phyloP scores from a whole-genome alignment of 2,113 vertebrate genomes.

The Sakesphorus luctuosus region DNA sequence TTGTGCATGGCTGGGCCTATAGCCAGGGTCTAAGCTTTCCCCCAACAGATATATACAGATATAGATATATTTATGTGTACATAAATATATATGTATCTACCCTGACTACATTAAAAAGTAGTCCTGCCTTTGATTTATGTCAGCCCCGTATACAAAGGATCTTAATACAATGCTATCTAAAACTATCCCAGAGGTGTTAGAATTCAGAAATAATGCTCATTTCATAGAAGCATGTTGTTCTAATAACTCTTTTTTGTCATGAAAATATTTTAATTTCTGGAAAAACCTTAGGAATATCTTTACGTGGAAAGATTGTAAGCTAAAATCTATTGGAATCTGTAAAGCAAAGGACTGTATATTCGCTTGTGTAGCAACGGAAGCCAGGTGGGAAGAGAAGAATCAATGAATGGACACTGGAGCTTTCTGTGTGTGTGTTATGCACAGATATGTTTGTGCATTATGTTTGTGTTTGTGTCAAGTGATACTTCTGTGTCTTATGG shows the following conservation, averaged over 20 bases:
- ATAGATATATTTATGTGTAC: neutral
- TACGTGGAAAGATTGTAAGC: neutral
- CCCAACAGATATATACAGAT: neutral
- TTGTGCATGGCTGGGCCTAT: too few species aligned
- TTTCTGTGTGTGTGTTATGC: neutral
- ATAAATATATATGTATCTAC: neutral
- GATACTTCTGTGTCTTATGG: neutral
- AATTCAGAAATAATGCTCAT: neutral
- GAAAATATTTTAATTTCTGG: neutral
- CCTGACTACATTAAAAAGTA: neutral
- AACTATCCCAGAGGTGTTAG: neutral
- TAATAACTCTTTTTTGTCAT: neutral
- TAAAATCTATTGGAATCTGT: neutral
- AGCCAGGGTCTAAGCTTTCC: too few species aligned
- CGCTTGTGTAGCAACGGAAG: neutral
- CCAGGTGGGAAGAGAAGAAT: neutral
- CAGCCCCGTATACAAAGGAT: neutral
- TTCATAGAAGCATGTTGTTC: neutral
- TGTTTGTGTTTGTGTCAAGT: neutral
- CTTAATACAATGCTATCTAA: neutral
- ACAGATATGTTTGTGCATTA: neutral
- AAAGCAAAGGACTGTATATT: neutral
- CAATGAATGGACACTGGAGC: fast-evolving
- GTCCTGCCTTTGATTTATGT: neutral
- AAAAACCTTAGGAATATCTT: neutral